These are phyloP conservation scores for Ceuthmochares aereus DNA, from an alignment of 2,113 vertebrate species.

Conservation along the genomic window DNA sequence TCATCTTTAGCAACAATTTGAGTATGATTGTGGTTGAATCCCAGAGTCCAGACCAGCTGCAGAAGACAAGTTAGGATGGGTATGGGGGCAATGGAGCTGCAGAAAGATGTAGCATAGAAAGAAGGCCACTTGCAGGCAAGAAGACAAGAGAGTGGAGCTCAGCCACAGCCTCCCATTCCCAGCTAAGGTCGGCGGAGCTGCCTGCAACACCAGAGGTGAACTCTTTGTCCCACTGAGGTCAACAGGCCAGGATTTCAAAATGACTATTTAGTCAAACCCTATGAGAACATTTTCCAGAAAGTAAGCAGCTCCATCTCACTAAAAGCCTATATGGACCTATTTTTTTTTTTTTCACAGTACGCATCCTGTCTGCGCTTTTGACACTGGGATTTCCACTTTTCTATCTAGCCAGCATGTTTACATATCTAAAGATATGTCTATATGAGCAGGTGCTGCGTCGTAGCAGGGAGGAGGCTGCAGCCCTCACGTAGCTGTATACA, in stretches of 20 bases:
- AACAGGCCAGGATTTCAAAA: background rate
- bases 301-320: background rate
- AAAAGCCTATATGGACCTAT: background rate
- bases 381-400: background rate
- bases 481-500: background rate
- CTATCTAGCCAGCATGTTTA: background rate
- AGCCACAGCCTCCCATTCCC: background rate
- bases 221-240: background rate
- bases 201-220: background rate
- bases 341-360: background rate
- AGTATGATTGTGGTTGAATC: slow-evolving; percentile 75
- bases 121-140: background rate
- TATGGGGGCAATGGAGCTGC: rapidly evolving
- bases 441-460: background rate
- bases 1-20: slow-evolving; percentile 83
- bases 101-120: rapidly evolving
- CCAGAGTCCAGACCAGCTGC: background rate
- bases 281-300: background rate
- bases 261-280: background rate
- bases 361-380: background rate
- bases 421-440: rapidly evolving
- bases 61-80: background rate
- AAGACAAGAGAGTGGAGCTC: background rate
- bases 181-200: background rate
- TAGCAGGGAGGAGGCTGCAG: background rate